phyloP scores from a whole-genome alignment of 2,113 vertebrate species.

The Psilopsiagon aurifrons region DNA sequence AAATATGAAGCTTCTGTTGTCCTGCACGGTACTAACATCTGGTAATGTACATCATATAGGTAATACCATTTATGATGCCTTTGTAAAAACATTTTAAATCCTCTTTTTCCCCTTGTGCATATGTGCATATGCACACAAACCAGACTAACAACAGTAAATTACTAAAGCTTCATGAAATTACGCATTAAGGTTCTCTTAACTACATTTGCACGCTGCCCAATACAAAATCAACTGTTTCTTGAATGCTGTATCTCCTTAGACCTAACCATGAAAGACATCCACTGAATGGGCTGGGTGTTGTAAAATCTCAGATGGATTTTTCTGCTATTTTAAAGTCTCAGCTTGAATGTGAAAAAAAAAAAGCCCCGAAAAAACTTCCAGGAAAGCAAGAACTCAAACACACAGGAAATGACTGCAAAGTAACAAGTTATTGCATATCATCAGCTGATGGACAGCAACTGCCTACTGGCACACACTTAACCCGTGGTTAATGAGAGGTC shows the following conservation, averaged over 20 bases:
- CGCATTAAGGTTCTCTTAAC: not conserved
- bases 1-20: not conserved
- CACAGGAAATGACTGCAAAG: not conserved
- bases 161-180: not conserved
- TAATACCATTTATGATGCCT: not conserved
- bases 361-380: not conserved
- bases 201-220: not conserved
- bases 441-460: not conserved
- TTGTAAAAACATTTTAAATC: not conserved
- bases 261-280: not conserved
- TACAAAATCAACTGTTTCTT: not conserved
- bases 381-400: not conserved
- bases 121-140: not conserved
- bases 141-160: not conserved
- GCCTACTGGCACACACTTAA: not conserved
- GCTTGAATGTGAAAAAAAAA: not conserved
- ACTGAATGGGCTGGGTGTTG: not conserved
- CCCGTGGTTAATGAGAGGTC: not conserved
- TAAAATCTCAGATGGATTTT: not conserved
- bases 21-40: not conserved
- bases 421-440: not conserved
- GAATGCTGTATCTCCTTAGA: not conserved
- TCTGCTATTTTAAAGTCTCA: not conserved
- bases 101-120: not conserved
- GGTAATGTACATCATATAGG: not conserved